Evolutionary conservation across 2,113 vertebrate species (phyloP).

Genomic region (Thamnophis sirtalis): DNA sequence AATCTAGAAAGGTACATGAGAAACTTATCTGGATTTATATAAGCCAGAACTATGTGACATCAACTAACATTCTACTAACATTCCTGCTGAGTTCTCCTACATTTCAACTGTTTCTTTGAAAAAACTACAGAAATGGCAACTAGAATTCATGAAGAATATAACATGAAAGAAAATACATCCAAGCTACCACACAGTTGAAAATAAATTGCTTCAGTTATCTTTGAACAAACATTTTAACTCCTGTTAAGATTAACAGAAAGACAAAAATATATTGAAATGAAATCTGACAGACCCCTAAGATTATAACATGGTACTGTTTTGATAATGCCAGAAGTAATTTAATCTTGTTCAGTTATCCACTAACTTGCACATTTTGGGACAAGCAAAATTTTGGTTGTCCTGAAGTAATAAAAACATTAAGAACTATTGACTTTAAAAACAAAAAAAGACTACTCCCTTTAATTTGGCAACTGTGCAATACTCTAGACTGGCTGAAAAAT

Average conservation of each 20-base stretch:
- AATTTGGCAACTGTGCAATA: slow-evolving; percentile 46
- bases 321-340: slow-evolving; percentile 55
- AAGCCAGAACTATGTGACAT: neutral
- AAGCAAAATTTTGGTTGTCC: slow-evolving; percentile 46
- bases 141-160: slow-evolving; percentile 2
- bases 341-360: slow-evolving; percentile 45
- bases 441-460: slow-evolving; percentile 55
- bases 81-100: neutral
- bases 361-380: slow-evolving; percentile 30
- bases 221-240: slow-evolving; percentile 20
- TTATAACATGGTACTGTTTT: slow-evolving; percentile 36
- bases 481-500: slow-evolving; percentile 54
- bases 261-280: slow-evolving; percentile 30
- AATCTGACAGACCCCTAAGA: slow-evolving; percentile 37
- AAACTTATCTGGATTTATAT: neutral
- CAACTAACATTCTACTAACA: neutral
- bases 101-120: neutral
- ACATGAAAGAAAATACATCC: slow-evolving; percentile 11
- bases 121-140: neutral
- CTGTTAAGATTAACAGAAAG: slow-evolving; percentile 18
- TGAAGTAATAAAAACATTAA: slow-evolving; percentile 47
- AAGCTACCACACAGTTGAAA: neutral
- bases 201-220: slow-evolving; percentile 13
- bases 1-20: neutral
- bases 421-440: slow-evolving; percentile 60